Evolutionary conservation across 1,140 invertebrate species (phyloP).

Genomic region (Ostrea edulis): DNA sequence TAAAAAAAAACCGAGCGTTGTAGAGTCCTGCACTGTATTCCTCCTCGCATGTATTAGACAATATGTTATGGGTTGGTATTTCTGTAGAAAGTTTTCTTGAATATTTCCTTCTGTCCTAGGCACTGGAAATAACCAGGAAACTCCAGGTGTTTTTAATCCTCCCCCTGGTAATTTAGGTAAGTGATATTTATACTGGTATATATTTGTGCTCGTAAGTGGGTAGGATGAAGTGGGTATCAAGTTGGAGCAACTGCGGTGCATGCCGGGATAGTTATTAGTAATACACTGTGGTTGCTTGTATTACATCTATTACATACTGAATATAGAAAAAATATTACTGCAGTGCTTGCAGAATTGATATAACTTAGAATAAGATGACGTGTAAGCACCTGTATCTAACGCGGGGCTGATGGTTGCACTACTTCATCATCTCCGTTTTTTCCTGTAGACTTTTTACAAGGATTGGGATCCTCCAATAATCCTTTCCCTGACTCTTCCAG

Average conservation of each 20-base stretch:
- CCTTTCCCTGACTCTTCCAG: conserved; percentile 3
- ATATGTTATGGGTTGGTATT: not conserved
- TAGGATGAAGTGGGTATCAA: not conserved
- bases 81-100: not conserved
- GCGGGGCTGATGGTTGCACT: not conserved
- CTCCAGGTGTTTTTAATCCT: conserved; percentile 16
- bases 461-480: not conserved
- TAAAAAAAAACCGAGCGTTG: no score
- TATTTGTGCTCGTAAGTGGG: not conserved
- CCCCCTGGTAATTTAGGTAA: not conserved
- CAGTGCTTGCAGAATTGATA: not conserved
- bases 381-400: not conserved
- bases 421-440: conserved; percentile 3
- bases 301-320: not conserved
- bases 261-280: not conserved
- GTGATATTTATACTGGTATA: not conserved
- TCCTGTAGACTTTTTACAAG: conserved; percentile 32
- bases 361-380: not conserved
- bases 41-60: no score
- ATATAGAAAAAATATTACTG: not conserved
- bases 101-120: conserved; percentile 3
- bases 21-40: no score
- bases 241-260: not conserved
- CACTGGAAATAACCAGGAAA: conserved; percentile 20
- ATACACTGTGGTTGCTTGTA: not conserved